Percentiles rank a stretch among this genome's conserved stretches.
These are phyloP conservation scores for Micoletzkya japonica DNA, from an alignment of 2,888 invertebrate species.

Conservation along the genomic window DNA sequence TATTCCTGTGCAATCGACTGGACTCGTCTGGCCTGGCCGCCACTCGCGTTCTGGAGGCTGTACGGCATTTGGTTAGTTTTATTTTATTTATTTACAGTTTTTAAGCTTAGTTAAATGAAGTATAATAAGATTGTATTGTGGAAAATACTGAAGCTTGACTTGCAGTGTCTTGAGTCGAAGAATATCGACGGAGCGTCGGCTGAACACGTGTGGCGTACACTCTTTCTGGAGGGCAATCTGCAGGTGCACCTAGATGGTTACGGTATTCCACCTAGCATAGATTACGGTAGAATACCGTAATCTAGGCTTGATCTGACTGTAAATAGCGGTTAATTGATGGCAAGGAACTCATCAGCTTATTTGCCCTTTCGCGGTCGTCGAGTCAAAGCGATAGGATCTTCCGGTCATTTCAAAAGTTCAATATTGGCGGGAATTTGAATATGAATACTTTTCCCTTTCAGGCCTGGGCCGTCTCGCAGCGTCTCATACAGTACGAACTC, in stretches of 20 bases:
- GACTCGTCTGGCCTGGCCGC: slow-evolving; percentile 48
- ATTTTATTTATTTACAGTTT: not conserved
- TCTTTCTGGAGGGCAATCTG: slow-evolving; percentile 18
- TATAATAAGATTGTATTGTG: not conserved
- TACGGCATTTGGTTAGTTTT: slow-evolving; percentile 42
- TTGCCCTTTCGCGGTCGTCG: too few species aligned
- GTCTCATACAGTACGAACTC: slow-evolving; percentile 38
- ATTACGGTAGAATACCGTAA: too few species aligned
- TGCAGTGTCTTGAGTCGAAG: not conserved
- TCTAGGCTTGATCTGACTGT: too few species aligned
- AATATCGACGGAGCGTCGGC: not conserved
- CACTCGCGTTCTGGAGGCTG: slow-evolving; percentile 40
- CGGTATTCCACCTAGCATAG: too few species aligned
- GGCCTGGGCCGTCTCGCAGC: slow-evolving; percentile 40
- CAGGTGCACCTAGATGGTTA: not conserved
- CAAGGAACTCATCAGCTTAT: too few species aligned
- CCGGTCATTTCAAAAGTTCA: too few species aligned
- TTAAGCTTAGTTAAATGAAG: not conserved
- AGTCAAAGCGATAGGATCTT: too few species aligned
- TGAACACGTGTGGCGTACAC: slow-evolving; percentile 7
- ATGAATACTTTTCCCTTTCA: too few species aligned
- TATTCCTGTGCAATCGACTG: slow-evolving; percentile 43
- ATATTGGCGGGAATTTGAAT: too few species aligned
- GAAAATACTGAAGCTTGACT: not conserved
- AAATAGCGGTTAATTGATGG: too few species aligned